Evolutionary conservation across 2,888 invertebrate genomes (phyloP).

Genomic region (Noctuana brunneofusca): DNA sequence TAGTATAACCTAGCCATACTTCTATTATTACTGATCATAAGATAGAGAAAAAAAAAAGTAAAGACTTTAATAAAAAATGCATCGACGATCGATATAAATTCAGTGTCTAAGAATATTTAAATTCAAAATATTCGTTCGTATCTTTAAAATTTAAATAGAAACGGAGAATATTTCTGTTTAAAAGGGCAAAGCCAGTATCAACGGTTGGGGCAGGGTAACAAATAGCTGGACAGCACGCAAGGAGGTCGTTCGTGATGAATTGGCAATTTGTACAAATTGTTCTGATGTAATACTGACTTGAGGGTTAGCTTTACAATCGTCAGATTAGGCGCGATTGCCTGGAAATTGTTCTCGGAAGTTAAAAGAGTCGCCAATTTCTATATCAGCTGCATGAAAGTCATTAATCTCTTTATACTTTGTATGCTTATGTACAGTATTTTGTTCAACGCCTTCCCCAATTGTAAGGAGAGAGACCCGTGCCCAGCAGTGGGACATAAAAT

Average conservation of each 20-base stretch:
- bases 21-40: no score
- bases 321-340: conserved; percentile 34
- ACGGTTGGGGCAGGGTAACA: conserved; percentile 30
- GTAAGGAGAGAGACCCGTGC: no score
- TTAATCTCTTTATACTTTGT: neutral
- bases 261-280: conserved; percentile 47
- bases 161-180: neutral
- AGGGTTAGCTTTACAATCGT: conserved; percentile 31
- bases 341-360: conserved; percentile 31
- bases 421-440: neutral
- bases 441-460: neutral
- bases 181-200: conserved; percentile 24
- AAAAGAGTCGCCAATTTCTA: conserved; percentile 15
- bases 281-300: conserved; percentile 35
- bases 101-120: neutral
- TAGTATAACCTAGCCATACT: no score
- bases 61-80: no score
- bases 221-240: conserved; percentile 46
- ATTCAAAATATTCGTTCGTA: neutral
- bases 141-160: conserved; percentile 16
- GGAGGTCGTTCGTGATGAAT: conserved; percentile 41
- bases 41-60: no score
- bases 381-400: neutral
- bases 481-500: no score
- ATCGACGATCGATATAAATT: neutral